Evolutionary conservation across 2,888 invertebrate species (phyloP).

Genomic region (Ectemnius cavifrons): DNA sequence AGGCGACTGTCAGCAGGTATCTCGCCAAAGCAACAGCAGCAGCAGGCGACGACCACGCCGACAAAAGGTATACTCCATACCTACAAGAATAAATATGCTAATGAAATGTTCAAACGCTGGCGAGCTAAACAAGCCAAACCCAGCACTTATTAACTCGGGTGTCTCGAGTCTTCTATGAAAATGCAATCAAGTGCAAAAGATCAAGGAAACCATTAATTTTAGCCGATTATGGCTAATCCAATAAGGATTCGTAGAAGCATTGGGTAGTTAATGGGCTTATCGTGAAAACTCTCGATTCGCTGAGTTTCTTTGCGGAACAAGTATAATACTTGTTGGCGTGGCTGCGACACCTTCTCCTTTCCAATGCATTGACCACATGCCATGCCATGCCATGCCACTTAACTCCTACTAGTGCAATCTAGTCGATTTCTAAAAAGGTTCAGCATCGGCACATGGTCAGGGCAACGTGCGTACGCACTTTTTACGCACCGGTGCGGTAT

Average conservation of each 20-base stretch:
- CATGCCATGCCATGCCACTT: not conserved
- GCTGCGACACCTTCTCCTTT: slow-evolving; percentile 44
- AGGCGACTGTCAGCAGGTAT: slow-evolving; percentile 60
- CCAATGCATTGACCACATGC: slow-evolving; percentile 55
- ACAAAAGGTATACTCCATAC: slow-evolving; percentile 54
- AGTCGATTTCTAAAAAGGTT: slow-evolving; percentile 57
- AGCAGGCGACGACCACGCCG: slow-evolving; percentile 55
- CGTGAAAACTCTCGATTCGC: not conserved
- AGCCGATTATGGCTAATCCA: too few species aligned
- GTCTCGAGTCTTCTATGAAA: too few species aligned
- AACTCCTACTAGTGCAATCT: not conserved
- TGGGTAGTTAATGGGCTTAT: too few species aligned
- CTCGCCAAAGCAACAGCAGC: slow-evolving; percentile 62
- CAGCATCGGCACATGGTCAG: slow-evolving; percentile 47
- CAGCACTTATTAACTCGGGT: not conserved
- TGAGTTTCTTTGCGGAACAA: not conserved
- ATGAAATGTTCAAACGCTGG: too few species aligned
- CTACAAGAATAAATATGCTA: not conserved
- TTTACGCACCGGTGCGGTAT: slow-evolving; percentile 10
- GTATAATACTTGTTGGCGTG: slow-evolving; percentile 24
- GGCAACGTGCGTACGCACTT: slow-evolving; percentile 44
- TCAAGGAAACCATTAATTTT: too few species aligned
- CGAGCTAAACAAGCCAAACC: not conserved
- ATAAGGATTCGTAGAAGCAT: too few species aligned
- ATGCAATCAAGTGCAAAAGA: too few species aligned